Percentiles rank a stretch among this genome's conserved stretches.
Conservation (phyloP, 2,888 invertebrate species). For the Crematogaster levior region DNA sequence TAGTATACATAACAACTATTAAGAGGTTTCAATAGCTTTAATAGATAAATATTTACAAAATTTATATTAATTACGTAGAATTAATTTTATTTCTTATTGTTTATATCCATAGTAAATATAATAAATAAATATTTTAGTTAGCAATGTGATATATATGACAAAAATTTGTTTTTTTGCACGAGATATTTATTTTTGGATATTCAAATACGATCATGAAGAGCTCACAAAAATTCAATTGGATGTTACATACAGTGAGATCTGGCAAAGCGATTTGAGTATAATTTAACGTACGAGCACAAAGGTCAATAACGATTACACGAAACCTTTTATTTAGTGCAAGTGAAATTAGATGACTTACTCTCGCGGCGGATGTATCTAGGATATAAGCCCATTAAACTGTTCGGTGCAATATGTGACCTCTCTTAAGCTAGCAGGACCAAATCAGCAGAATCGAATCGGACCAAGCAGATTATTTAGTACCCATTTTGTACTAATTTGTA, state of each 20-base stretch:
- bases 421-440: too few species aligned
- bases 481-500: too few species aligned
- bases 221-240: background rate
- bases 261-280: background rate
- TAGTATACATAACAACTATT: background rate
- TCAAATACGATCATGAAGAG: background rate
- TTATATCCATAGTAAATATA: background rate
- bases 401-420: constrained; percentile 17
- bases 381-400: background rate
- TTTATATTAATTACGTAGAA: background rate
- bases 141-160: background rate
- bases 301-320: constrained; percentile 20
- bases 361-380: background rate
- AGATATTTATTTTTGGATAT: background rate
- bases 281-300: background rate
- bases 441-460: too few species aligned
- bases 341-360: constrained; percentile 14
- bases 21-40: background rate
- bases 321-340: constrained; percentile 8
- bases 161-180: background rate
- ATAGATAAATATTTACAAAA: background rate
- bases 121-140: background rate
- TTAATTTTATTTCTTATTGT: background rate
- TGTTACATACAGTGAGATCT: background rate
- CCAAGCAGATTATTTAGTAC: too few species aligned